Evolutionary conservation across 2,113 vertebrate species (phyloP).

Genomic region (Mixornis gularis): DNA sequence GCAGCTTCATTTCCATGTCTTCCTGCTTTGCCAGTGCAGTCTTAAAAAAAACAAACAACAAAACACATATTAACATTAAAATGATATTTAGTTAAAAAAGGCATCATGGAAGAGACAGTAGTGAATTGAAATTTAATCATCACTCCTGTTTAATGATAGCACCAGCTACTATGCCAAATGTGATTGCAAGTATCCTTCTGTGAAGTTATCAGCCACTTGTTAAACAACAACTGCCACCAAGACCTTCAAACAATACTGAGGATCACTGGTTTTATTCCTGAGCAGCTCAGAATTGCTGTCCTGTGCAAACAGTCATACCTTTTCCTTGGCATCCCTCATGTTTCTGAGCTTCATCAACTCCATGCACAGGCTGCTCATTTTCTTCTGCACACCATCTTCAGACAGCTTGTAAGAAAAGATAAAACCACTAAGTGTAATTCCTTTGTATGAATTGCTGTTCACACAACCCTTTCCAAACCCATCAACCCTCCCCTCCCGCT

Average conservation of each 20-base stretch:
- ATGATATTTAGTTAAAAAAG: neutral
- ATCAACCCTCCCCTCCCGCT: accelerated
- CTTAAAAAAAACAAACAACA: constrained; percentile 14
- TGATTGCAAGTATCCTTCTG: neutral
- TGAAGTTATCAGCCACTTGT: neutral
- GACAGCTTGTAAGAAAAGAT: constrained; percentile 73
- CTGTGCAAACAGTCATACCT: constrained; percentile 40
- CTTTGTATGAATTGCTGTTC: neutral
- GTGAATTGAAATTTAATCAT: neutral
- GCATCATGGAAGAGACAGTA: neutral
- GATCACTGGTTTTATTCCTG: neutral
- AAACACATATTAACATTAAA: neutral
- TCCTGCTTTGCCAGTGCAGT: constrained; percentile 59
- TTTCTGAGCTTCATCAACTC: constrained; percentile 89
- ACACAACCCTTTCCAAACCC: neutral
- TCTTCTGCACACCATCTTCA: constrained; percentile 86
- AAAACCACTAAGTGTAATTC: neutral
- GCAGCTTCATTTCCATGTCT: constrained; percentile 65
- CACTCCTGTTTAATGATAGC: neutral
- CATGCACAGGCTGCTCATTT: constrained; percentile 81
- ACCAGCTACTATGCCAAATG: neutral
- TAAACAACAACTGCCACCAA: neutral
- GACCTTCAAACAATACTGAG: neutral
- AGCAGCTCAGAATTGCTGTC: neutral
- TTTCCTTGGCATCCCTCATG: constrained; percentile 82